phyloP scores from a whole-genome alignment of 2,797 vertebrate genomes.

The Poeciliopsis presidionis region DNA sequence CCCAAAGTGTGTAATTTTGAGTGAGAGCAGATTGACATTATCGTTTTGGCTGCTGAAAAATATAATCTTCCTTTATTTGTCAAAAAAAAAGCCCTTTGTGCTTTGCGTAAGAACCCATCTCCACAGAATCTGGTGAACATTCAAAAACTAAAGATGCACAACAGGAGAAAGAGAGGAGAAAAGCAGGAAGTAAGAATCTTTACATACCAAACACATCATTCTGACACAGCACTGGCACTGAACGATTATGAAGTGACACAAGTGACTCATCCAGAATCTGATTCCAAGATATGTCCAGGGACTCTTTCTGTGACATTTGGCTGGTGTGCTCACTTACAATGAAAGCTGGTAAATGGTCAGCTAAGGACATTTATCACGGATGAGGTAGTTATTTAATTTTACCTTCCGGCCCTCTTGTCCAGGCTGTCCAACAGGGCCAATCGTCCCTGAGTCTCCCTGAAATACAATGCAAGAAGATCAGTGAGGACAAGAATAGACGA shows the following conservation, averaged over 20 bases:
- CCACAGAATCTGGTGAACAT: conserved; percentile 46
- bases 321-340: not conserved
- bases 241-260: conserved; percentile 24
- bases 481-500: conserved; percentile 5
- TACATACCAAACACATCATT: conserved; percentile 11
- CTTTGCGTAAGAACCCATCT: conserved; percentile 48
- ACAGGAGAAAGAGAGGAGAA: conserved; percentile 24
- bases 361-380: not conserved
- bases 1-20: conserved; percentile 35
- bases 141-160: conserved; percentile 55
- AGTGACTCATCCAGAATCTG: conserved; percentile 20
- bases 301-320: conserved; percentile 20
- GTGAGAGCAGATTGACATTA: conserved; percentile 22
- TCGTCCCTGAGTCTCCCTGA: conserved; percentile 89
- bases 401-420: conserved; percentile 92
- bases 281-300: conserved; percentile 21
- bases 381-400: conserved; percentile 45
- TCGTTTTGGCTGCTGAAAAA: conserved; percentile 29
- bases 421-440: conserved; percentile 86
- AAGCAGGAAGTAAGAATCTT: conserved; percentile 15
- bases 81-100: conserved; percentile 36
- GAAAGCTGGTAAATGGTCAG: not conserved
- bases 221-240: conserved; percentile 20
- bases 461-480: conserved; percentile 49
- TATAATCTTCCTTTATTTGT: conserved; percentile 28